These are phyloP conservation scores for Acheta domesticus DNA, from an alignment of 2,888 invertebrate genomes.

Conservation along the genomic window DNA sequence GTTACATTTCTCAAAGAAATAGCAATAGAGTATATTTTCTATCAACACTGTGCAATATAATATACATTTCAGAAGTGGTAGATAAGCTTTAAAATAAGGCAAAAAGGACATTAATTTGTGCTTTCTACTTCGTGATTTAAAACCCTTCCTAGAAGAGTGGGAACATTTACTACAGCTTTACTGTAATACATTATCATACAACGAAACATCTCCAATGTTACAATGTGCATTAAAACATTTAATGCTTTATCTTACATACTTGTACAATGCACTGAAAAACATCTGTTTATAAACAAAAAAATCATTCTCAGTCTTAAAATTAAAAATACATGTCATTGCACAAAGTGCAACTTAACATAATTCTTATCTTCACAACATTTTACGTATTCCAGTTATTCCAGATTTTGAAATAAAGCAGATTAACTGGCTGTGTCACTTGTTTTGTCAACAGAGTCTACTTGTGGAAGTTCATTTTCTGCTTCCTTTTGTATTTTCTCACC, in stretches of 20 bases:
- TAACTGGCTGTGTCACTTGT: no score
- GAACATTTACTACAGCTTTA: not conserved
- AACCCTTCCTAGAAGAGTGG: slow-evolving; percentile 6
- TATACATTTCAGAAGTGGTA: not conserved
- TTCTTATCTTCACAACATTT: not conserved
- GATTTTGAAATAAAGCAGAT: no score
- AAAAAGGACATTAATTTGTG: no score
- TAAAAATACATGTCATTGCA: not conserved
- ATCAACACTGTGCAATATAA: slow-evolving; percentile 1
- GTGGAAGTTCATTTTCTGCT: no score
- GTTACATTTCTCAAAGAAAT: no score
- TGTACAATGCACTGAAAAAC: not conserved
- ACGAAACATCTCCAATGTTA: not conserved
- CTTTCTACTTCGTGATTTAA: not conserved
- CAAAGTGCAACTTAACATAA: not conserved
- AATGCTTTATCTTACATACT: not conserved
- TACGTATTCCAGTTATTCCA: not conserved
- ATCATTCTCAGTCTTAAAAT: slow-evolving; percentile 4
- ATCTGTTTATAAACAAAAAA: not conserved
- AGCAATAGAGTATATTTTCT: not conserved
- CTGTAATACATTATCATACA: not conserved
- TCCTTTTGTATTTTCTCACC: no score
- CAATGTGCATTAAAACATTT: slow-evolving; percentile 4
- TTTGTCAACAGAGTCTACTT: no score
- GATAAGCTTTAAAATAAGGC: not conserved